Base-by-base conservation (phyloP, 2,888 invertebrate species). In the Cantharis rufa region DNA sequence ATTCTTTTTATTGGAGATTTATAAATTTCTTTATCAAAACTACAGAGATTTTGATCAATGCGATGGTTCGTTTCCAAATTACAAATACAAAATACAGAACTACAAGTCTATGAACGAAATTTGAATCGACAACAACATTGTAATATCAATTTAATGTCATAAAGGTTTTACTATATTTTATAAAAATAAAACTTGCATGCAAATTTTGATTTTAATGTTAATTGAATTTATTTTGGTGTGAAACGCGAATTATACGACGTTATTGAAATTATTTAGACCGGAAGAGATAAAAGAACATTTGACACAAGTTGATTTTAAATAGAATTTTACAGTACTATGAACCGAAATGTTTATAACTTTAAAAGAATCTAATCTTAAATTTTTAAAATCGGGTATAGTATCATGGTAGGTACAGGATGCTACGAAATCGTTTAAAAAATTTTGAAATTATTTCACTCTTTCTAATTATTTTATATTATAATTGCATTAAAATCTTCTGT, bases 231-330 rank as follows among this genome's bases (percentile, higher is more conserved):
- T 24, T 68, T 68, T 68, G 15, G 27, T 15, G 15, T 21, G 16
- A 15, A 21, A 24, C 10, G 13, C 68, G 27, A 24, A 68, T 68
- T 68, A 24, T 68, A 27, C 10, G 27, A 27, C n/a, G 21, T 32
- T 69, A 27, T 66, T 66, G 24, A 18, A 66, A 66, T 24, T 66
- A 66, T 66, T 66, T 66, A 66, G 64, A 66, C 21, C 64, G 64
- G 64, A 66, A 66, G 64, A 66, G 64, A 66, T 66, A 66, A 66
- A 66, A 24, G 64, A 66, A 66, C 13, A 66, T 66, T 66, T 66
- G 24, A 66, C 18, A 21, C 24, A 66, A 66, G 24, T 24, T 66
- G 48, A 48, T 48, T n/a, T 48, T 48, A 48, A 48, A 48, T 48
- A 48, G 48, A 48, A n/a, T 48, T 48, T 48, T 48, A 48, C 48